Evolutionary conservation across 2,888 invertebrate genomes (phyloP).

Genomic region (Gibbula magus): DNA sequence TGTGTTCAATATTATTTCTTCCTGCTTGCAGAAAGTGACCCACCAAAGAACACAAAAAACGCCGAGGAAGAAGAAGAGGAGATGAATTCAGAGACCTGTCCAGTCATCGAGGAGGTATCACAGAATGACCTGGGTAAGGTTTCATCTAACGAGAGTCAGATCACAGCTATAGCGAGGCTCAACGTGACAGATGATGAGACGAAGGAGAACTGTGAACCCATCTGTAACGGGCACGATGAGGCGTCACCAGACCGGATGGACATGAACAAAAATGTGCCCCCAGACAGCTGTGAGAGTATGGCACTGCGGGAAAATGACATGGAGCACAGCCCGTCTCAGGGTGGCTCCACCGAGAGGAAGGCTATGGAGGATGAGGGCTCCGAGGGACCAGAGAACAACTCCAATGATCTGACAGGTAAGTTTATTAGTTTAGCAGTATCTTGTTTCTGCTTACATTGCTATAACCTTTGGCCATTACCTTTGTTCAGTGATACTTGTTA

Average conservation of each 20-base stretch:
- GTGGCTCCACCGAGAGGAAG: neutral
- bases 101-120: conserved; percentile 4
- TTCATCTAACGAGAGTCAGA: conserved; percentile 30
- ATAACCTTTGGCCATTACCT: too few relatives aligned
- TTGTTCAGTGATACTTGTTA: too few relatives aligned
- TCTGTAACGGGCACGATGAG: conserved; percentile 59
- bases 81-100: neutral
- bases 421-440: neutral
- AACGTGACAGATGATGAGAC: conserved; percentile 33
- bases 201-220: conserved; percentile 14
- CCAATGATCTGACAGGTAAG: conserved; percentile 17
- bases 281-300: conserved; percentile 39
- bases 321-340: conserved; percentile 21
- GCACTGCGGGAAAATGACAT: conserved; percentile 29
- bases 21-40: neutral
- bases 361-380: neutral
- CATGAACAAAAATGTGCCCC: conserved; percentile 12
- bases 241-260: neutral
- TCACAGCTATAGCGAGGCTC: conserved; percentile 32
- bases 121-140: conserved; percentile 27
- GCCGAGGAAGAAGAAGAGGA: neutral
- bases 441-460: too few relatives aligned
- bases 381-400: neutral
- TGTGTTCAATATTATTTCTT: neutral
- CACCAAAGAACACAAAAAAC: neutral